Conservation (phyloP, 1,140 invertebrate genomes). For the Cydia fagiglandana region DNA sequence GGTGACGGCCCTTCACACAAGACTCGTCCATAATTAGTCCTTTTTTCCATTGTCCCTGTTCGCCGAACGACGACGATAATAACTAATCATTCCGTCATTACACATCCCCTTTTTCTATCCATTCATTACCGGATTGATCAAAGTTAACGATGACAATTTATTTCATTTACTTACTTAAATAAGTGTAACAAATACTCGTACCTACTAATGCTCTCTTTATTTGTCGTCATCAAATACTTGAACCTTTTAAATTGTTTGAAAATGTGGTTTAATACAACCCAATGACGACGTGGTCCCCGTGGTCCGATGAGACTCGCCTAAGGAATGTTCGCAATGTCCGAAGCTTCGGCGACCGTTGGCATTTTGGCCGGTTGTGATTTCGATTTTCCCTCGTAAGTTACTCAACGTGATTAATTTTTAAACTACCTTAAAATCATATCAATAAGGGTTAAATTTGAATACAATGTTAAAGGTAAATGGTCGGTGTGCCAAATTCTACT, state of each 20-base stretch:
- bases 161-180: background rate
- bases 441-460: background rate
- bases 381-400: background rate
- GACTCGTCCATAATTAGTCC: slow-evolving; percentile 54
- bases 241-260: too few relatives aligned
- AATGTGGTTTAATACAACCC: slow-evolving; percentile 7
- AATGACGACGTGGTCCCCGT: background rate
- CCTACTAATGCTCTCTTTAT: background rate
- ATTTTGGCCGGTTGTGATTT: slow-evolving; percentile 41
- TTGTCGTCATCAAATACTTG: too few relatives aligned
- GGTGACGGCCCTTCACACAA: slow-evolving; percentile 42
- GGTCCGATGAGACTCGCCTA: slow-evolving; percentile 45
- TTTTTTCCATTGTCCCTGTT: slow-evolving; percentile 38
- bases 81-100: slow-evolving; percentile 19
- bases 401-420: background rate
- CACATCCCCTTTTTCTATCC: slow-evolving; percentile 39
- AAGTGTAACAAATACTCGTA: background rate
- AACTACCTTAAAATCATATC: background rate
- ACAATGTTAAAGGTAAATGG: background rate
- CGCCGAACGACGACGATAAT: too few relatives aligned
- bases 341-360: slow-evolving; percentile 50
- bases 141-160: slow-evolving; percentile 39
- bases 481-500: background rate
- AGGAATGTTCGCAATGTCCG: slow-evolving; percentile 56
- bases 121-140: slow-evolving; percentile 42